phyloP scores from a whole-genome alignment of 1,140 invertebrate species.

The Daktulosphaira vitifoliae region DNA sequence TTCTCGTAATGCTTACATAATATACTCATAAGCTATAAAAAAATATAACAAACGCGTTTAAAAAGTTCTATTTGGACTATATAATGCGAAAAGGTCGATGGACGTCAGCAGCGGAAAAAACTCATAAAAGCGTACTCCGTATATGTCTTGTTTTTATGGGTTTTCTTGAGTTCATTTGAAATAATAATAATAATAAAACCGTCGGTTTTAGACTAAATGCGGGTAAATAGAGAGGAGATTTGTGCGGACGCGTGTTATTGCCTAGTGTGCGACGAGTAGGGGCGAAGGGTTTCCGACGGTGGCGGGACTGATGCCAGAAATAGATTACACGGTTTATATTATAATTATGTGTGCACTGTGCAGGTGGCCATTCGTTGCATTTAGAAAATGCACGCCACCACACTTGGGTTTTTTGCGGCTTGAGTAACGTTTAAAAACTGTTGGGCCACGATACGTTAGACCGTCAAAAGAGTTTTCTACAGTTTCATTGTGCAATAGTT shows the following conservation, averaged over 20 bases:
- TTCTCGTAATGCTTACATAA: too few species aligned
- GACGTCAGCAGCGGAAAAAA: not conserved
- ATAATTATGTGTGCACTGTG: not conserved
- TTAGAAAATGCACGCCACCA: not conserved
- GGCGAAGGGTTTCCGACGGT: slow-evolving; percentile 4
- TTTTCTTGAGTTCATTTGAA: slow-evolving; percentile 16
- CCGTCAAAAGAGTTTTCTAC: too few species aligned
- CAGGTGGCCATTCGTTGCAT: slow-evolving; percentile 15
- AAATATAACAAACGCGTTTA: too few species aligned
- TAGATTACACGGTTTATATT: slow-evolving; percentile 25
- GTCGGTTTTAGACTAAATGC: not conserved
- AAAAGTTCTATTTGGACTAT: too few species aligned
- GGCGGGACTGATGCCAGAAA: slow-evolving; percentile 26
- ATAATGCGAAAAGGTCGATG: not conserved
- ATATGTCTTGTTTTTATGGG: slow-evolving; percentile 22
- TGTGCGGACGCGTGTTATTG: not conserved
- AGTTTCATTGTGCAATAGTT: too few species aligned
- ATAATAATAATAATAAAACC: slow-evolving; percentile 17
- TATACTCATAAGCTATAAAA: too few species aligned
- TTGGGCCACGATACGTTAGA: too few species aligned
- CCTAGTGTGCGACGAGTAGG: not conserved
- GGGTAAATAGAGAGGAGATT: slow-evolving; percentile 12
- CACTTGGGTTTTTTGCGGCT: not conserved
- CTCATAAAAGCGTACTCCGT: slow-evolving; percentile 5
- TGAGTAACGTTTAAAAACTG: too few species aligned